Evolutionary conservation across 2,888 invertebrate species (phyloP).

Genomic region (Pristionchus maxplancki): DNA sequence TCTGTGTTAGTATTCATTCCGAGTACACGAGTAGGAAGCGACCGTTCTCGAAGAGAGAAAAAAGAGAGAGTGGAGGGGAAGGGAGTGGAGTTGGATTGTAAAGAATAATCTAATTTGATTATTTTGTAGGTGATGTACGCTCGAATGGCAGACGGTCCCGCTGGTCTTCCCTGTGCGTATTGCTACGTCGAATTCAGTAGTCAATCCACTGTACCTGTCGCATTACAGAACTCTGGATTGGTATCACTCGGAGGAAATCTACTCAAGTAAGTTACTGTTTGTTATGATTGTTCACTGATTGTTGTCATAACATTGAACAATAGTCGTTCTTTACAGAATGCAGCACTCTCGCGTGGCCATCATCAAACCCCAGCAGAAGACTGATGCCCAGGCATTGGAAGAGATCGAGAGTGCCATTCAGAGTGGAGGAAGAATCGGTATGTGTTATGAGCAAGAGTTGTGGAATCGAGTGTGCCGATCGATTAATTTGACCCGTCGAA

Average conservation of each 20-base stretch:
- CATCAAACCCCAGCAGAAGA: conserved; percentile 90
- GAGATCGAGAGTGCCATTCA: conserved; percentile 98
- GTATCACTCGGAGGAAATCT: conserved; percentile 31
- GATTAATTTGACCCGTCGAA: not conserved
- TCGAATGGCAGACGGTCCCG: conserved; percentile 88
- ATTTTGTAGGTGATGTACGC: conserved; percentile 89
- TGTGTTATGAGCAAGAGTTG: not conserved
- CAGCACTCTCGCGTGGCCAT: conserved; percentile 94
- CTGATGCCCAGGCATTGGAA: conserved; percentile 93
- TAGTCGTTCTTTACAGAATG: conserved; percentile 80
- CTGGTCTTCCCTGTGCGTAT: conserved; percentile 83
- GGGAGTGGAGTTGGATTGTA: not conserved
- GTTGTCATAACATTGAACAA: not conserved
- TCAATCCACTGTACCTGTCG: conserved; percentile 90
- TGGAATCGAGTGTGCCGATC: not conserved
- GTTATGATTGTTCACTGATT: not conserved
- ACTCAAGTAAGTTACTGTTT: conserved; percentile 16
- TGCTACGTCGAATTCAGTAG: conserved; percentile 94
- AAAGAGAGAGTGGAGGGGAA: not conserved
- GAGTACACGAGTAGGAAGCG: not conserved
- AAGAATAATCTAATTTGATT: not conserved
- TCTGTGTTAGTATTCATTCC: conserved; percentile 34
- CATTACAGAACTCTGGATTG: conserved; percentile 86
- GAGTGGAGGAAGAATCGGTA: conserved; percentile 28
- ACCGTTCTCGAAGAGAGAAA: conserved; percentile 22